Evolutionary conservation across 2,888 invertebrate species (phyloP), one percentile per base, ranked within the genome.

Genomic region (Acronicta psi): DNA sequence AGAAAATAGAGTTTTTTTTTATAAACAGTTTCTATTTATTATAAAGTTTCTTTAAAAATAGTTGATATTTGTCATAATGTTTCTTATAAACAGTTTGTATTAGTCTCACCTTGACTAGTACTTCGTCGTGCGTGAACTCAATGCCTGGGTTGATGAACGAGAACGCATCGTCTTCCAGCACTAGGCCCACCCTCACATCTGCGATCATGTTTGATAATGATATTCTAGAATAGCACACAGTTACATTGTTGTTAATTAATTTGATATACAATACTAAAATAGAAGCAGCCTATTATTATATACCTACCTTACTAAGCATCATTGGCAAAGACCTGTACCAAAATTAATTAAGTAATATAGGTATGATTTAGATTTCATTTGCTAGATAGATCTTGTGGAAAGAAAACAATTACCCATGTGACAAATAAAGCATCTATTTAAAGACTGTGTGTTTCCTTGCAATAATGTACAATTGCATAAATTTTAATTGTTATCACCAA

Each of bases 141-240:
- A 95, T 90, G 46, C 95, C 94, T 49, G 95, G 95, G 79, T 95
- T 95, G 75, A 94, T 91, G 42, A 94, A 94, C 8, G 94, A 91
- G 75, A 94, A 94, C 0, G 94, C 94, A 75, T 95, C 95, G 46
- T 95, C 95, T 49, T 93, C 91, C 45, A 95, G 82, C 29, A 93
- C 85, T 34, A 95, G 81, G 9, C 95, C 95, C n/a, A 95, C 92
- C 75, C 87, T 89, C 17, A 95, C 95, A 79, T 92, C 92, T 54
- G 95, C 94, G 43, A 86, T 91, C 85, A 95, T 94, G 77, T 95
- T 95, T 41, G 91, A 89, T 69, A 95, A 85, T 55, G 92, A 90
- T 82, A 95, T 92, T 73, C 95, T 95, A 86, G 41, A 69, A 58
- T 37, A 14, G 20, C 42, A 64, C 42, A 63, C 36, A 59, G 31